Conservation (phyloP, 2,113 vertebrate species). For the Crocuta crocuta region DNA sequence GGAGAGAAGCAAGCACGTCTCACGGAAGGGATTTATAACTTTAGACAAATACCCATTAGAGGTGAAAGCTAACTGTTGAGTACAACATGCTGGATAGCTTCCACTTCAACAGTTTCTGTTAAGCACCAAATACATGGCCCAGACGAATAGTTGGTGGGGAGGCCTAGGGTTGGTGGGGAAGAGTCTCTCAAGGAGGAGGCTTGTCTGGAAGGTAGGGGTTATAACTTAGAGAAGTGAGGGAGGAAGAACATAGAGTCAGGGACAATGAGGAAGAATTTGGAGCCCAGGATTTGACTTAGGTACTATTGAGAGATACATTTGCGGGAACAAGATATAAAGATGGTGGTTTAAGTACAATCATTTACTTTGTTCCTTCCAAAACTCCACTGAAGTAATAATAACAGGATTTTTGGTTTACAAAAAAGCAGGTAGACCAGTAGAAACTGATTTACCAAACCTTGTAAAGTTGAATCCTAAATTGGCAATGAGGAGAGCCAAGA, state of each 20-base stretch:
- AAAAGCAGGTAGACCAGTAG: neutral
- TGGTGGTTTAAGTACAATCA: neutral
- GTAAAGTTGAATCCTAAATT: neutral
- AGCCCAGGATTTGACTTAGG: neutral
- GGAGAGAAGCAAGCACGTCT: neutral
- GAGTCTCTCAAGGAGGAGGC: neutral
- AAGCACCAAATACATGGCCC: neutral
- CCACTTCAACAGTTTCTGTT: neutral
- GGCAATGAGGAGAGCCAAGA: neutral
- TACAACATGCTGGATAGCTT: neutral
- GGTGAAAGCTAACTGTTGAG: neutral
- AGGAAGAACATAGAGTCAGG: neutral
- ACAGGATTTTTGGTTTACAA: slow-evolving; percentile 20
- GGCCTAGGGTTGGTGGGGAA: neutral
- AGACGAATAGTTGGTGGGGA: neutral
- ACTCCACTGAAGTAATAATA: neutral
- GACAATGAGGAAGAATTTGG: neutral
- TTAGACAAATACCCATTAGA: neutral
- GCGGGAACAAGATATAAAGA: neutral
- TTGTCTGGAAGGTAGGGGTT: neutral
- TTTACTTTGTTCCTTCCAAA: neutral
- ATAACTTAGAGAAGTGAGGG: neutral
- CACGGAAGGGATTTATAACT: neutral
- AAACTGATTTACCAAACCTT: neutral
- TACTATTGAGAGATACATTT: neutral